A percentile compares a stretch with the other conserved stretches of the same genome.
These are phyloP conservation scores for Eutrigla gurnardus DNA, from an alignment of 2,797 vertebrate genomes.

Conservation along the genomic window DNA sequence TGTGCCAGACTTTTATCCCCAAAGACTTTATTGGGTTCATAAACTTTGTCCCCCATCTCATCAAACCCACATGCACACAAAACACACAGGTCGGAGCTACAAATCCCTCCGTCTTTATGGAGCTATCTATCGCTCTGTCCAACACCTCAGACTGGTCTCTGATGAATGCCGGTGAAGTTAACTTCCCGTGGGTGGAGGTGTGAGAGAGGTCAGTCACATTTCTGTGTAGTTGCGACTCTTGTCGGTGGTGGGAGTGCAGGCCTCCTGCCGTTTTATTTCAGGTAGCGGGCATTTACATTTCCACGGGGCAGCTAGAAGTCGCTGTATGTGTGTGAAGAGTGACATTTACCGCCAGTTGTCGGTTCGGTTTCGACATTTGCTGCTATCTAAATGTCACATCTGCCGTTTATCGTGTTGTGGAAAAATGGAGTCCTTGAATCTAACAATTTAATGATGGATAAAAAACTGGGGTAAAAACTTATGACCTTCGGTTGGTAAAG, in stretches of 20 bases:
- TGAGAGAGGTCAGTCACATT: conserved; percentile 41
- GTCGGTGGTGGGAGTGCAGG: neutral
- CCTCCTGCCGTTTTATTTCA: conserved; percentile 25
- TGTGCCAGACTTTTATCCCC: conserved; percentile 61
- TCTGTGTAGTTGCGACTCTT: conserved; percentile 16
- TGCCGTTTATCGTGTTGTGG: conserved; percentile 18
- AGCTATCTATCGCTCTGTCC: conserved; percentile 55
- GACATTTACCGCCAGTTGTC: conserved; percentile 39
- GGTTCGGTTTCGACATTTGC: conserved; percentile 17
- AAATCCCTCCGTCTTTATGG: conserved; percentile 66
- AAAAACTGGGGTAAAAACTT: conserved; percentile 13
- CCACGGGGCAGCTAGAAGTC: neutral
- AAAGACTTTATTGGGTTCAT: conserved; percentile 70
- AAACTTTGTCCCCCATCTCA: conserved; percentile 53
- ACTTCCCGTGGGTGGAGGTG: conserved; percentile 49
- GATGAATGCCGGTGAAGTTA: conserved; percentile 48
- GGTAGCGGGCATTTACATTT: conserved; percentile 6
- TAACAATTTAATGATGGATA: neutral
- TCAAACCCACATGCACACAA: conserved; percentile 40
- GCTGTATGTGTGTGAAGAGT: conserved; percentile 1
- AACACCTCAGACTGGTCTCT: conserved; percentile 20
- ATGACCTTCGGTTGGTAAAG: neutral
- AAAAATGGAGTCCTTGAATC: conserved; percentile 10
- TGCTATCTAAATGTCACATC: conserved; percentile 44
- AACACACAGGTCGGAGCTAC: conserved; percentile 28